phyloP scores from a whole-genome alignment of 2,113 vertebrate genomes.

The Carollia perspicillata region DNA sequence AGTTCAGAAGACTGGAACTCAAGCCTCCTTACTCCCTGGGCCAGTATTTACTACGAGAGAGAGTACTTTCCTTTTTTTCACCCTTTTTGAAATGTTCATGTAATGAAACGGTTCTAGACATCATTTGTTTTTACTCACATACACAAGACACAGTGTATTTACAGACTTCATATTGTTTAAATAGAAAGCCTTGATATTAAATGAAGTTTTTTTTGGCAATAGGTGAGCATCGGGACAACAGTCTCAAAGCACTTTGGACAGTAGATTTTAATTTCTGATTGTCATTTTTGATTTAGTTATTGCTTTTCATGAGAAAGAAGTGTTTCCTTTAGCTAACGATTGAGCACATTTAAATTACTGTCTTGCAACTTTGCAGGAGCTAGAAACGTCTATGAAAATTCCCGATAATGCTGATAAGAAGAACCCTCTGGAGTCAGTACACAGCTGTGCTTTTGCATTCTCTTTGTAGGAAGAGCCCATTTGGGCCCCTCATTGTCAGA shows the following conservation, averaged over 20 bases:
- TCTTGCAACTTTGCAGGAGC: slow-evolving; percentile 52
- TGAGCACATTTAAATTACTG: slow-evolving; percentile 50
- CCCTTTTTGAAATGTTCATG: neutral
- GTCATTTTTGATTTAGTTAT: slow-evolving; percentile 40
- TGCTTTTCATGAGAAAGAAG: slow-evolving; percentile 49
- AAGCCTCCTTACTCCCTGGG: neutral
- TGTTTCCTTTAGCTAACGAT: neutral
- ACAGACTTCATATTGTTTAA: neutral
- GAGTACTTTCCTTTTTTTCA: neutral
- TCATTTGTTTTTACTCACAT: neutral
- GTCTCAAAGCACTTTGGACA: neutral
- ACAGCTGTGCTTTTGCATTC: slow-evolving; percentile 33
- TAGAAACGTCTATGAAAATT: slow-evolving; percentile 66
- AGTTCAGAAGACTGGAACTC: neutral
- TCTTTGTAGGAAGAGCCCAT: slow-evolving; percentile 26
- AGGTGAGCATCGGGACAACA: neutral
- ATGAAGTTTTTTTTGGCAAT: neutral
- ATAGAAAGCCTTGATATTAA: neutral
- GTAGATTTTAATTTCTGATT: neutral
- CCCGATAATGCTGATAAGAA: slow-evolving; percentile 65
- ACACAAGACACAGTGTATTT: neutral
- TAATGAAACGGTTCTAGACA: neutral
- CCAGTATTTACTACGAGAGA: neutral
- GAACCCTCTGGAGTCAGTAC: slow-evolving; percentile 39
- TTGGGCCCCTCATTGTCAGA: slow-evolving; percentile 53